These are phyloP conservation scores for Thymallus thymallus DNA, from an alignment of 2,113 vertebrate species.

Conservation along the genomic window DNA sequence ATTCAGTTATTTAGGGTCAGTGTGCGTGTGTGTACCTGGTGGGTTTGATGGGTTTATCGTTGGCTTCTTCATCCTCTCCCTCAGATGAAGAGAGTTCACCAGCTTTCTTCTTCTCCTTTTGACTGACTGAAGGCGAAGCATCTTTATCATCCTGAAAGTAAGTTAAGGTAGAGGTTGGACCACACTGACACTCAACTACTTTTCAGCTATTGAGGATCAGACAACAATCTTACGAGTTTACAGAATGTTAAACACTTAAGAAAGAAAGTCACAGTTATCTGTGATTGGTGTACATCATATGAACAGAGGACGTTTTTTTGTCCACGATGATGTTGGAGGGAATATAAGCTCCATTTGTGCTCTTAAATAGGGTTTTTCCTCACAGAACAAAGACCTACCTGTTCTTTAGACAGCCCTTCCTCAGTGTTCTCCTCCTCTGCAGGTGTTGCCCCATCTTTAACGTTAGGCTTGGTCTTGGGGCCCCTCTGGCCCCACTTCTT, in stretches of 20 bases:
- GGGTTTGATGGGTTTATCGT: conserved; percentile 41
- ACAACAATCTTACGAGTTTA: too few species aligned
- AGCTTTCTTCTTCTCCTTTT: conserved; percentile 10
- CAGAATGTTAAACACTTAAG: too few species aligned
- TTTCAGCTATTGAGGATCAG: too few species aligned
- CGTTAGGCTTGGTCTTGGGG: conserved; percentile 35
- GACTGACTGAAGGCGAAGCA: not conserved
- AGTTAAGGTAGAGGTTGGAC: not conserved
- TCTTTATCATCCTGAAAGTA: conserved; percentile 42
- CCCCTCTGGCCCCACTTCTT: conserved; percentile 41
- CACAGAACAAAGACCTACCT: conserved; percentile 23
- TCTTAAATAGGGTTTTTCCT: not conserved
- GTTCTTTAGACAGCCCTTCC: conserved; percentile 26
- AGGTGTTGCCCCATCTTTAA: not conserved
- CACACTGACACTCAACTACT: not conserved
- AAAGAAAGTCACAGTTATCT: too few species aligned
- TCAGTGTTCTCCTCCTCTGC: not conserved
- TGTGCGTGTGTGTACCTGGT: conserved; percentile 53
- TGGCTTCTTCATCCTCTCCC: conserved; percentile 44
- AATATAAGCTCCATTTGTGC: not conserved
- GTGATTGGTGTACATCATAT: too few species aligned
- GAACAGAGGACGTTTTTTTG: too few species aligned
- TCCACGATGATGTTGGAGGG: not conserved
- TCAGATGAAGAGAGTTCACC: conserved; percentile 47
- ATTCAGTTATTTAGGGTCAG: not conserved